A percentile compares a stretch with the other conserved stretches of the same genome.
phyloP scores from a whole-genome alignment of 2,113 vertebrate genomes.

The Tragelaphus scriptus region DNA sequence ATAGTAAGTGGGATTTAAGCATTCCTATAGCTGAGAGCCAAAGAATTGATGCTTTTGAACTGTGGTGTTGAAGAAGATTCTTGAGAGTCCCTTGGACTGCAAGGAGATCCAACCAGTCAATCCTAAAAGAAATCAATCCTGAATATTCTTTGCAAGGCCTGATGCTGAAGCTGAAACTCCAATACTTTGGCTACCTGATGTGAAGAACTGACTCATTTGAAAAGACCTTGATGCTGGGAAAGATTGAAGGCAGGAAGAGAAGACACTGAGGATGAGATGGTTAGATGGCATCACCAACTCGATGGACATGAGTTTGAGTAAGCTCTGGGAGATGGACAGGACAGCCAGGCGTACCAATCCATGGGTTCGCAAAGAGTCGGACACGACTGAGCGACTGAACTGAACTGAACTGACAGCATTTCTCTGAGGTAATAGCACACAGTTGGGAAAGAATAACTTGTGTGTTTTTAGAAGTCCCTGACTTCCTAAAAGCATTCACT shows the following conservation, averaged over 20 bases:
- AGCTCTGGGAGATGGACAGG: not conserved
- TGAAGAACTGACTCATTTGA: not conserved
- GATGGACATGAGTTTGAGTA: not conserved
- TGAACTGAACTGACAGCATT: not conserved
- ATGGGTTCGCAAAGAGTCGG: not conserved
- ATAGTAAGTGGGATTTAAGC: not conserved
- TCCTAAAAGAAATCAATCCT: not conserved
- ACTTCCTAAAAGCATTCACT: not conserved
- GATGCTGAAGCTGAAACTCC: not conserved
- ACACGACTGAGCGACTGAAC: not conserved
- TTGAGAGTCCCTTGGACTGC: not conserved
- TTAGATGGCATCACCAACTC: not conserved
- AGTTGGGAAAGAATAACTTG: not conserved
- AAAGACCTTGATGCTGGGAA: not conserved
- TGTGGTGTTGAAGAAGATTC: not conserved
- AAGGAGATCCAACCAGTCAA: not conserved
- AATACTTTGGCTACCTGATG: not conserved
- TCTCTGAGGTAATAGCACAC: not conserved
- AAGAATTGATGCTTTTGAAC: not conserved
- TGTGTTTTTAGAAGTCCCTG: not conserved
- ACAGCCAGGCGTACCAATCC: accelerated
- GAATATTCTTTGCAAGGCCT: not conserved
- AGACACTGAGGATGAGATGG: not conserved
- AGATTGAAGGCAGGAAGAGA: not conserved
- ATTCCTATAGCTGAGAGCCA: accelerated